phyloP scores from a whole-genome alignment of 2,888 invertebrate species.

The Nephrotoma guestfalica region DNA sequence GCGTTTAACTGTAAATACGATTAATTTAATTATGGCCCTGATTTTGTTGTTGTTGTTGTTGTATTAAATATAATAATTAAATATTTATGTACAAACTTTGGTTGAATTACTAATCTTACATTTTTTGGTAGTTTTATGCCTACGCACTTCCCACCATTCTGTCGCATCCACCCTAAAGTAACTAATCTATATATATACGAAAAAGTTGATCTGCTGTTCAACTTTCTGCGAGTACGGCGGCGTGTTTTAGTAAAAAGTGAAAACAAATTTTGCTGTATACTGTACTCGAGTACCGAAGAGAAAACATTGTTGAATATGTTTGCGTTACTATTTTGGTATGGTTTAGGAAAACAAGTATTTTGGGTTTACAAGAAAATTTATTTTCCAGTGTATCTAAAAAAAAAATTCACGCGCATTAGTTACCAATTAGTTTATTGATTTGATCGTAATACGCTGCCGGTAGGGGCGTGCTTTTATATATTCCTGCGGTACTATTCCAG shows the following conservation, averaged over 20 bases:
- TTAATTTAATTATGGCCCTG: neutral
- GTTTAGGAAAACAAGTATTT: neutral
- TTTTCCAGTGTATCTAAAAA: neutral
- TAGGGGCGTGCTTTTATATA: neutral
- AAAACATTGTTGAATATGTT: neutral
- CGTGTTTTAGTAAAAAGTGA: neutral
- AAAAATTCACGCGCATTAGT: neutral
- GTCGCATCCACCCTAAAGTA: too few species aligned
- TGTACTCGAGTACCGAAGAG: neutral
- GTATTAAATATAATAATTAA: neutral
- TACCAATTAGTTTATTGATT: neutral
- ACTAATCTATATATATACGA: neutral
- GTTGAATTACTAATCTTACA: neutral
- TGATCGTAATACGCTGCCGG: neutral
- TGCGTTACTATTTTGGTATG: neutral
- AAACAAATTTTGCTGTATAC: neutral
- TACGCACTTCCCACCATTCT: neutral
- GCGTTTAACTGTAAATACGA: neutral
- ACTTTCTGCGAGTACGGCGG: neutral
- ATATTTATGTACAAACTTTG: neutral
- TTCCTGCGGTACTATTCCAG: neutral
- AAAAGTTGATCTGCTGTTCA: too few species aligned
- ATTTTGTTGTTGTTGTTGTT: neutral
- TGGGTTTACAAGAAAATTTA: neutral
- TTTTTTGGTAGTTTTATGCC: neutral